Conservation (phyloP, 2,888 invertebrate genomes). For the Sarcophaga caerulescens region DNA sequence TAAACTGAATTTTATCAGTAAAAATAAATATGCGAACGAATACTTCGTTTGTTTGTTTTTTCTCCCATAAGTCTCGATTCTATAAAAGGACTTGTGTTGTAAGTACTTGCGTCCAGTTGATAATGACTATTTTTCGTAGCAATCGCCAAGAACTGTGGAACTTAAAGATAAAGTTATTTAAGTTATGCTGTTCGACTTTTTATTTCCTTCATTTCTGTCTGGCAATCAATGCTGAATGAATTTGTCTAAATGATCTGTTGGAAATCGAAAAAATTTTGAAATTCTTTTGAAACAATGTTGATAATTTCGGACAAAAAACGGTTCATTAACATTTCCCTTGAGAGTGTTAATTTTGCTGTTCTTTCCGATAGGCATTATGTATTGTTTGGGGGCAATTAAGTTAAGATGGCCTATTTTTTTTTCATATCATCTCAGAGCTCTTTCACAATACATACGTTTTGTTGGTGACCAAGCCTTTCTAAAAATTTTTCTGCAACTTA, state of each 20-base stretch:
- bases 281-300: no score
- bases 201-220: not conserved
- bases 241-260: not conserved
- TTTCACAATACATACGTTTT: no score
- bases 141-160: not conserved
- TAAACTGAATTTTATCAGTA: conserved; percentile 31
- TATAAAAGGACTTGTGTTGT: conserved; percentile 38
- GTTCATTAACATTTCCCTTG: no score
- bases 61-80: not conserved
- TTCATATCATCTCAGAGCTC: no score
- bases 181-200: not conserved
- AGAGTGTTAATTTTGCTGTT: no score
- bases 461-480: no score
- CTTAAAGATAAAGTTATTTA: not conserved
- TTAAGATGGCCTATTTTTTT: no score
- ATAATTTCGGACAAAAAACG: not conserved
- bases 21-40: not conserved
- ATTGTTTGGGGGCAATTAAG: no score
- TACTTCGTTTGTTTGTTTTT: not conserved
- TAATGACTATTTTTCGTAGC: conserved; percentile 29
- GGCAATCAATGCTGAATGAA: conserved; percentile 14
- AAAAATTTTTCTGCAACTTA: no score
- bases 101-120: conserved; percentile 18
- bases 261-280: not conserved
- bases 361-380: no score